Percentiles rank a stretch among this genome's conserved stretches.
These are phyloP conservation scores for Corticium candelabrum DNA, from an alignment of 37 sponge, comb jelly and placozoan genomes.

Conservation along the genomic window DNA sequence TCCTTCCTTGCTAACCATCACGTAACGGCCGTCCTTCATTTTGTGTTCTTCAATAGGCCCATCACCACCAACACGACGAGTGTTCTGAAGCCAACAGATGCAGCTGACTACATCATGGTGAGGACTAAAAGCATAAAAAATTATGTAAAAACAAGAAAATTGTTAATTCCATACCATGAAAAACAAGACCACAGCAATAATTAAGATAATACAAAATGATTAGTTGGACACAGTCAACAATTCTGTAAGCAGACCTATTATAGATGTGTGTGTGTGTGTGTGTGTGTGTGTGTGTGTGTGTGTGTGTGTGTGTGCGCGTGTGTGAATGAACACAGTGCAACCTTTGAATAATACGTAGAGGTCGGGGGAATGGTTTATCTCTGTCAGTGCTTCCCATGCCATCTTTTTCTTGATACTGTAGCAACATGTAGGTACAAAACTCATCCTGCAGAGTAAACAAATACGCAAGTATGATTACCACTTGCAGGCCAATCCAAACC, in stretches of 20 bases:
- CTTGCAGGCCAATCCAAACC: too few relatives aligned
- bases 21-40: slow-evolving; percentile 62
- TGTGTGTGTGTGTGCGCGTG: too few relatives aligned
- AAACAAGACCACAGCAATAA: too few relatives aligned
- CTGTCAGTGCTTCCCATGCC: slow-evolving; percentile 62
- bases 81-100: slow-evolving; percentile 30
- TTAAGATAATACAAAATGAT: too few relatives aligned
- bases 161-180: too few relatives aligned
- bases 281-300: too few relatives aligned
- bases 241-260: too few relatives aligned
- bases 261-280: too few relatives aligned
- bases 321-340: too few relatives aligned
- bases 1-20: slow-evolving; percentile 66
- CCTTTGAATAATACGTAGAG: too few relatives aligned
- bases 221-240: too few relatives aligned
- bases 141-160: neutral
- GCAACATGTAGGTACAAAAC: slow-evolving; percentile 92
- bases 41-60: slow-evolving; percentile 11
- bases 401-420: slow-evolving; percentile 85
- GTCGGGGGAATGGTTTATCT: slow-evolving; percentile 58
- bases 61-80: neutral
- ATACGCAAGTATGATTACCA: neutral
- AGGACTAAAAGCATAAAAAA: slow-evolving; percentile 13
- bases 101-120: slow-evolving; percentile 33
- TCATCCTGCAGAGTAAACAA: slow-evolving; percentile 47